Percentiles rank a stretch among this genome's conserved stretches.
Conservation (phyloP, 2,888 invertebrate species). For the Ariolimax columbianus region DNA sequence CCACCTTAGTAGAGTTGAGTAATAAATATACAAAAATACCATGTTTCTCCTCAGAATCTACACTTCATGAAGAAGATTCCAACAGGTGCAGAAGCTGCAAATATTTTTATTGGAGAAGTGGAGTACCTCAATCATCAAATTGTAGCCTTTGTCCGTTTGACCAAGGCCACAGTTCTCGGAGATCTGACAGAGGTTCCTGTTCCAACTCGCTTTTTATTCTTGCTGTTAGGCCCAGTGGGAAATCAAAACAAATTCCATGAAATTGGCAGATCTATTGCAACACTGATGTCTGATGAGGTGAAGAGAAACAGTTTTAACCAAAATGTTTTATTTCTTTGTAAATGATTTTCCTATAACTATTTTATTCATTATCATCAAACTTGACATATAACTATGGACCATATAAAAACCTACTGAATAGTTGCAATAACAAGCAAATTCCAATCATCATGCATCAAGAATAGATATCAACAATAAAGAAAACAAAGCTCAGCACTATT, state of each 20-base stretch:
- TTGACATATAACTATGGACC: no score
- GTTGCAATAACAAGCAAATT: no score
- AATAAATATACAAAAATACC: not conserved
- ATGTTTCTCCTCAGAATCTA: slow-evolving; percentile 58
- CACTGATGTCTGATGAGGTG: slow-evolving; percentile 86
- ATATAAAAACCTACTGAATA: no score
- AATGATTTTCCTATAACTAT: not conserved
- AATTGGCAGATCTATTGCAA: slow-evolving; percentile 95
- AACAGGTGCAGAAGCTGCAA: slow-evolving; percentile 97
- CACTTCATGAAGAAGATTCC: slow-evolving; percentile 89
- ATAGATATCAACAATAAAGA: no score
- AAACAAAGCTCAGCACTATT: no score
- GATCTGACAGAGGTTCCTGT: slow-evolving; percentile 96
- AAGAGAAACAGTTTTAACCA: slow-evolving; percentile 4
- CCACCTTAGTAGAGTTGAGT: not conserved
- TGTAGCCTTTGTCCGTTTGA: slow-evolving; percentile 94
- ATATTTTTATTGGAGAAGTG: slow-evolving; percentile 98
- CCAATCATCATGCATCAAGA: no score
- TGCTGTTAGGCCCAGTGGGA: slow-evolving; percentile 88
- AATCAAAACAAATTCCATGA: slow-evolving; percentile 86
- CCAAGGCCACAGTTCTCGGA: slow-evolving; percentile 91
- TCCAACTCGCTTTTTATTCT: slow-evolving; percentile 91
- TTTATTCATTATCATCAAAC: no score
- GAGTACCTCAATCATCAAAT: slow-evolving; percentile 95
- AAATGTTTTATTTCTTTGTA: not conserved